Evolutionary conservation across 1,140 invertebrate species (phyloP).

Genomic region (Anastatus disparis): DNA sequence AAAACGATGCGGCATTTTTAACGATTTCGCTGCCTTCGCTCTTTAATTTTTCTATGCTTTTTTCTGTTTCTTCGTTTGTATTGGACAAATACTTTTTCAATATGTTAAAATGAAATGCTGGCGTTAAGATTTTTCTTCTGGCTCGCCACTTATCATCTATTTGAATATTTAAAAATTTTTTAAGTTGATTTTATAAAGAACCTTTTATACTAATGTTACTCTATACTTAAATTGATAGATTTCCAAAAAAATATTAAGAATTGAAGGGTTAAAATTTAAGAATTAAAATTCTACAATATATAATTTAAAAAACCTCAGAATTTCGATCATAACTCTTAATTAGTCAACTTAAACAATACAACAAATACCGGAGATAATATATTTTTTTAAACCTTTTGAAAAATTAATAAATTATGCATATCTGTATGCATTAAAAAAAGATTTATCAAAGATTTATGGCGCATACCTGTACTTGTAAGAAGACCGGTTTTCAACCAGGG

Average conservation of each 20-base stretch:
- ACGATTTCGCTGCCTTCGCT: slow-evolving; percentile 49
- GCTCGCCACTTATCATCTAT: slow-evolving; percentile 81
- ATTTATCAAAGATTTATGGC: no score
- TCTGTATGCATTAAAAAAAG: no score
- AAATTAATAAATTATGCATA: no score
- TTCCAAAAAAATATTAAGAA: no score
- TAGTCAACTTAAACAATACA: no score
- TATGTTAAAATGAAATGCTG: slow-evolving; percentile 91
- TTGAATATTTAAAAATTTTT: background rate
- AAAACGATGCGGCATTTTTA: slow-evolving; percentile 72
- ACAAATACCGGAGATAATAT: no score
- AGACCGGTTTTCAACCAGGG: slow-evolving; percentile 77
- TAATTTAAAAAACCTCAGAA: background rate
- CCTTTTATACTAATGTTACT: background rate
- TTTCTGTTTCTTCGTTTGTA: slow-evolving; percentile 49
- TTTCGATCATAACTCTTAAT: no score
- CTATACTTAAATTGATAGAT: background rate
- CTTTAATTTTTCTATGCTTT: slow-evolving; percentile 40
- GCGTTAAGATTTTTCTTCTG: slow-evolving; percentile 84
- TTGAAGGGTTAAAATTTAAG: no score
- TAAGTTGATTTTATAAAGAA: background rate
- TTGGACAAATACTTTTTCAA: slow-evolving; percentile 77
- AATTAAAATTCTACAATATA: background rate
- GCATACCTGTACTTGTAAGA: slow-evolving; percentile 68
- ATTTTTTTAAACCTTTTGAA: no score